phyloP scores from a whole-genome alignment of 2,113 vertebrate genomes.

The Capreolus pygargus region DNA sequence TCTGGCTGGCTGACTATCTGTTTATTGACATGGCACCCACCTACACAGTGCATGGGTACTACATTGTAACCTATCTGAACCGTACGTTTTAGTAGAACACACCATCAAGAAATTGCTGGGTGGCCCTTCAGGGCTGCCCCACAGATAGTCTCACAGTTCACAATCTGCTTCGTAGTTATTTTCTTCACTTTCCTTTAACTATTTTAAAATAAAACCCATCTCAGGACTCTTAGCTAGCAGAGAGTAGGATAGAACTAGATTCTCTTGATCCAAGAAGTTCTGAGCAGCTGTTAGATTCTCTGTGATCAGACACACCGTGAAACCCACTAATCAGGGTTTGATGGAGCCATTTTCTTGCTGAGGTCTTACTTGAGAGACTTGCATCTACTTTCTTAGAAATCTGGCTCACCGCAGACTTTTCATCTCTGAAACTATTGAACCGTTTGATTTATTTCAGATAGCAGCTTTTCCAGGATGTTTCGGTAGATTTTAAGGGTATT shows the following conservation, averaged over 20 bases:
- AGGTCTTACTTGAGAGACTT: background rate
- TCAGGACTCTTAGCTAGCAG: background rate
- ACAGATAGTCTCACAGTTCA: background rate
- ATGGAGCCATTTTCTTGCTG: background rate
- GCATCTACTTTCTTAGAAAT: background rate
- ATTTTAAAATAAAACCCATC: background rate
- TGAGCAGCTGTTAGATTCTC: background rate
- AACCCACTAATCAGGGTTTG: background rate
- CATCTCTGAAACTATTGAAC: background rate
- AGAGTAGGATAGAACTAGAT: background rate
- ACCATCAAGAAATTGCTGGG: background rate
- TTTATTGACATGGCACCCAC: background rate
- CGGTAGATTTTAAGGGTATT: too few species aligned
- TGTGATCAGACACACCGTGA: background rate
- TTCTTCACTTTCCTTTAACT: background rate
- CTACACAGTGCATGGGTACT: background rate
- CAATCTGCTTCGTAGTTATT: background rate
- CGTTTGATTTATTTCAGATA: background rate
- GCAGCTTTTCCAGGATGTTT: background rate
- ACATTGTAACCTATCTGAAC: background rate
- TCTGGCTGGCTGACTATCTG: background rate
- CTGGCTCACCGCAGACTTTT: background rate
- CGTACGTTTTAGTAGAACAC: background rate
- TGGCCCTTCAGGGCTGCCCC: background rate
- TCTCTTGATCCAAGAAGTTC: background rate